These are phyloP conservation scores for Cryptus viduatorius DNA, from an alignment of 2,888 invertebrate species.

Conservation along the genomic window DNA sequence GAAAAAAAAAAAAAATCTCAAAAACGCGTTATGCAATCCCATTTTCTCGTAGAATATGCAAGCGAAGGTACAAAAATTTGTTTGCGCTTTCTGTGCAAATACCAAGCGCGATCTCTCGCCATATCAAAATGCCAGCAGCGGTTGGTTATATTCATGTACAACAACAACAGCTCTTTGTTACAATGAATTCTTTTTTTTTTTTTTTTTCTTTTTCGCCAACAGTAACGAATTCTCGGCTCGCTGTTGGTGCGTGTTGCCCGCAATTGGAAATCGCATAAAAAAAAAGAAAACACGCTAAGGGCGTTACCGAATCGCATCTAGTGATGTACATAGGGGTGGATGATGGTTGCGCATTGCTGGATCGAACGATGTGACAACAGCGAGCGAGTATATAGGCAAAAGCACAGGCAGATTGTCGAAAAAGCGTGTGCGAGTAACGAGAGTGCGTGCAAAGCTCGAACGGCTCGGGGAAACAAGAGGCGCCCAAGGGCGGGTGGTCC, in stretches of 20 bases:
- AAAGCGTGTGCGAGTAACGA: constrained; percentile 3
- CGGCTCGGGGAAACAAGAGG: constrained; percentile 23
- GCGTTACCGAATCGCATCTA: neutral
- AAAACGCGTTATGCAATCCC: too few relatives aligned
- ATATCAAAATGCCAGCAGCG: neutral
- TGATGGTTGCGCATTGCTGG: constrained; percentile 3
- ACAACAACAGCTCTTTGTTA: neutral
- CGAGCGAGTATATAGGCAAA: constrained; percentile 15
- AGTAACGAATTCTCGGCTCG: neutral
- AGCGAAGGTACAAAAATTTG: neutral
- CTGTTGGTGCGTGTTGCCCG: neutral
- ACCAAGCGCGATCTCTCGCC: neutral
- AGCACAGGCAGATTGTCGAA: neutral
- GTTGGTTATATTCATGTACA: neutral
- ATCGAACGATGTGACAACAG: constrained; percentile 44
- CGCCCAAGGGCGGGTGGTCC: constrained; percentile 29
- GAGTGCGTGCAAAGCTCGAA: neutral
- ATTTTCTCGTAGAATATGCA: neutral
- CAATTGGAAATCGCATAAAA: constrained; percentile 16
- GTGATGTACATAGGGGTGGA: neutral
- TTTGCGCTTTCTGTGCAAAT: neutral
- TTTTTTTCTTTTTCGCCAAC: neutral
- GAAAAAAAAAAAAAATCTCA: too few relatives aligned
- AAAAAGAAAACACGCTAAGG: constrained; percentile 18
- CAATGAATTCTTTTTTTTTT: neutral